Base-by-base conservation (phyloP, 2,113 vertebrate species). In the Psilopsiagon aymara region DNA sequence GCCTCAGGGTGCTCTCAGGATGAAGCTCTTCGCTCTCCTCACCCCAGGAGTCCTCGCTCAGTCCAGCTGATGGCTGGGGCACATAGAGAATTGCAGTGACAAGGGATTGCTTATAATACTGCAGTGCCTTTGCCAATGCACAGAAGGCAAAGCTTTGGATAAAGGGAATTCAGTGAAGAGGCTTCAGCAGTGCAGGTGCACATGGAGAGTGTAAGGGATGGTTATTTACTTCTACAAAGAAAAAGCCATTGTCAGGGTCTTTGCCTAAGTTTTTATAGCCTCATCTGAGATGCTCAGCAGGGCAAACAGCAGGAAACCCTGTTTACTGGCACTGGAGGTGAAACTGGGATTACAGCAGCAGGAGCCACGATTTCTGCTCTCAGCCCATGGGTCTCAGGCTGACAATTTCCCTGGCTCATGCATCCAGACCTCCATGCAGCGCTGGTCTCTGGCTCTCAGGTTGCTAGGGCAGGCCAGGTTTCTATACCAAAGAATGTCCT, bases 351-450 rank as follows among this genome's bases (percentile, higher is more conserved):
- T 27, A 29, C 3, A 23, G 37, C 80, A 86, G 68, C 19, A 85
- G 59, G 39, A 85, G 29, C 23, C 31, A 31, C 55, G 33, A 39
- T 44, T 64, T 86, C 82, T 86, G 41, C n/a, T 37, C 2, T 31
- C 29, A 13, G 3, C 18, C 68, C 2, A 0, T 1, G 4, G 16
- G 33, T n/a, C 60, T 78, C 53, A 17, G 55, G 52, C 37, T 28
- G 47, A 46, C 41, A 11, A 3, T 12, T 25, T 52, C 33, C 70
- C 49, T 6, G 5, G 44, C 37, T n/a, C 37, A 6, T 4, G 20
- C 27, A 7, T 16, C 35, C 14, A 6, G 63, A 14, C 41, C 9
- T 0, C 44, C 17, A 2, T 18, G 43, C 57, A 74, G 63, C 5
- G 1, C 81, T 19, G 43, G 5, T 28, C 74, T 39, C 74, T 60